Base-by-base conservation (phyloP, 2,888 invertebrate genomes). In the Pomacea canaliculata region DNA sequence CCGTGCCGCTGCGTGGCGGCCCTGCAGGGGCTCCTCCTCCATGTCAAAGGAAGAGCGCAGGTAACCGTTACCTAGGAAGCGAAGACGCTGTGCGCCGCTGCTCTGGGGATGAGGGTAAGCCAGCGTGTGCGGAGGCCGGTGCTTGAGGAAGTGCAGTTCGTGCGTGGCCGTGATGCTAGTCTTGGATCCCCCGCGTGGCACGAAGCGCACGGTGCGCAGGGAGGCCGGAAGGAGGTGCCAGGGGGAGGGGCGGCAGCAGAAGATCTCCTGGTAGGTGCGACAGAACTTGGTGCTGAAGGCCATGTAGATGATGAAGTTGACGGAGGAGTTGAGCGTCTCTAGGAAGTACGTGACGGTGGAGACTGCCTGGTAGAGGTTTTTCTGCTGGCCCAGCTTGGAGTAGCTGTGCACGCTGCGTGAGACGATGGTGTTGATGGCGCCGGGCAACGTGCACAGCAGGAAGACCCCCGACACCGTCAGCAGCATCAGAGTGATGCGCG, bases 231-330 rank as follows among this genome's bases (percentile, higher is more conserved):
- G 68, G 62, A 60, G 66, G 16, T 76, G 70, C 65, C 65, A 56
- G 13, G 74, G 46, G n/a, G 78, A 72, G 69, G 83, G 83, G 66
- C 78, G 70, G 77, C 85, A 87, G 75, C 85, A 85, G 78, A 86
- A 87, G 46, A 81, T 85, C 72, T 85, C 85, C 65, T 84, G 84
- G 77, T 86, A 87, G 19, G 85, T 83, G 18, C 79, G 71, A 49
- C 81, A 79, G 78, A 87, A 87, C 73, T 84, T 85, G 63, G 82
- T 79, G 80, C 86, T 86, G 67, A 86, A 82, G 4, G 83, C 85
- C 86, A 87, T 87, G 76, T 87, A 87, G 76, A 87, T 87, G 71
- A 87, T 77, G 59, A 87, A 87, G 76, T 87, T 87, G 3, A 87
- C 80, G 7, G 87, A 85, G 3, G 86, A 87, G 72, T 87, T 87